Conservation (phyloP, 2,113 vertebrate genomes). For the Arizona elegans region DNA sequence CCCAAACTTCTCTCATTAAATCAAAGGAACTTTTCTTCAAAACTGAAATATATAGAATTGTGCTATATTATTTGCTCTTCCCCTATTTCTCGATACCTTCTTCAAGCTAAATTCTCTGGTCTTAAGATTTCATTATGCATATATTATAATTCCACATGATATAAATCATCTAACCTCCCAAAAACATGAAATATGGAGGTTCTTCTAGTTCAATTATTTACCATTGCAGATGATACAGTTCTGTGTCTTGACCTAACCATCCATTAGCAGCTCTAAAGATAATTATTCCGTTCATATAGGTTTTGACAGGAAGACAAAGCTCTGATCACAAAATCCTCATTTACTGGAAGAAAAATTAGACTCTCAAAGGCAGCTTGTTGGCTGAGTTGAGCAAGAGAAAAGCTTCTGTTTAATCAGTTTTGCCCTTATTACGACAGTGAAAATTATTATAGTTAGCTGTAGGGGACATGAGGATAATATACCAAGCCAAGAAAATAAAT, state of each 20-base stretch:
- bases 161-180: conserved; percentile 13
- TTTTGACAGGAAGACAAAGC: conserved; percentile 11
- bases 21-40: not conserved
- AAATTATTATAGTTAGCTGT: conserved; percentile 62
- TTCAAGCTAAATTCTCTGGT: not conserved
- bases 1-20: not conserved
- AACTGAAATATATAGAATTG: not conserved
- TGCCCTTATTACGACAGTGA: conserved; percentile 53
- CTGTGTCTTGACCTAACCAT: not conserved
- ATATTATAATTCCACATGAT: not conserved
- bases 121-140: not conserved
- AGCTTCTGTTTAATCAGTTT: conserved; percentile 58
- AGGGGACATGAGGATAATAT: conserved; percentile 59
- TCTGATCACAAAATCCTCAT: conserved; percentile 16
- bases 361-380: conserved; percentile 41
- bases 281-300: not conserved
- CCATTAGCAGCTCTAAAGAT: not conserved
- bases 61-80: not conserved
- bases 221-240: not conserved
- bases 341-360: not conserved
- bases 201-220: not conserved
- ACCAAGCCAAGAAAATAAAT: conserved; percentile 55
- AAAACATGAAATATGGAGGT: not conserved
- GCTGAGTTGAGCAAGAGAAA: conserved; percentile 42
- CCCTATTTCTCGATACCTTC: not conserved